Evolutionary conservation across 2,113 vertebrate genomes (phyloP).

Genomic region (Corythornis madagascariensis): DNA sequence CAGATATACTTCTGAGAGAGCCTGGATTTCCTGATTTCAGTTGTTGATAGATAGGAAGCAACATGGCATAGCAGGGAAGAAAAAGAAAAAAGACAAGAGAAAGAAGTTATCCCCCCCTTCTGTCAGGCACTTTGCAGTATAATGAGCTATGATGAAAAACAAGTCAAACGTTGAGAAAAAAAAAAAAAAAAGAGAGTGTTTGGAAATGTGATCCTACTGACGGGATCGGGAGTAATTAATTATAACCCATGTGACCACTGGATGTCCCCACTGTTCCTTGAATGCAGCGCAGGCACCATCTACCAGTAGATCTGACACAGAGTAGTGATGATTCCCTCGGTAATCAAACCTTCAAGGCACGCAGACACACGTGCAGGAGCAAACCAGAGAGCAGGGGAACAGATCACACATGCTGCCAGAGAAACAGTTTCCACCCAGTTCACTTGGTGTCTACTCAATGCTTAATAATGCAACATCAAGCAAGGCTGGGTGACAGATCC

Average conservation of each 20-base stretch:
- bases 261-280: slow-evolving; percentile 78
- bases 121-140: slow-evolving; percentile 24
- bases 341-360: rapidly evolving
- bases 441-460: background rate
- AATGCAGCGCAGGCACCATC: slow-evolving; percentile 6
- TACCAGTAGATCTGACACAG: background rate
- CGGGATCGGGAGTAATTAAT: slow-evolving; percentile 66
- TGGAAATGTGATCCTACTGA: background rate
- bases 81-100: background rate
- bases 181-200: slow-evolving; percentile 37
- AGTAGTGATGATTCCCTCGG: background rate
- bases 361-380: background rate
- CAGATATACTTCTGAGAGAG: background rate
- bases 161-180: slow-evolving; percentile 1
- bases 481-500: background rate
- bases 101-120: slow-evolving; percentile 31
- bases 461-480: background rate
- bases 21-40: slow-evolving; percentile 6
- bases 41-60: background rate
- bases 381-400: background rate
- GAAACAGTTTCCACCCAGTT: background rate
- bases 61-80: background rate
- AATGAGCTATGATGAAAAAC: slow-evolving; percentile 55
- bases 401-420: background rate
- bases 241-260: slow-evolving; percentile 70